A percentile compares a stretch with the other conserved stretches of the same genome.
Conservation (phyloP, 53 echinoderm and acorn worm genomes). For the Crossaster papposus region DNA sequence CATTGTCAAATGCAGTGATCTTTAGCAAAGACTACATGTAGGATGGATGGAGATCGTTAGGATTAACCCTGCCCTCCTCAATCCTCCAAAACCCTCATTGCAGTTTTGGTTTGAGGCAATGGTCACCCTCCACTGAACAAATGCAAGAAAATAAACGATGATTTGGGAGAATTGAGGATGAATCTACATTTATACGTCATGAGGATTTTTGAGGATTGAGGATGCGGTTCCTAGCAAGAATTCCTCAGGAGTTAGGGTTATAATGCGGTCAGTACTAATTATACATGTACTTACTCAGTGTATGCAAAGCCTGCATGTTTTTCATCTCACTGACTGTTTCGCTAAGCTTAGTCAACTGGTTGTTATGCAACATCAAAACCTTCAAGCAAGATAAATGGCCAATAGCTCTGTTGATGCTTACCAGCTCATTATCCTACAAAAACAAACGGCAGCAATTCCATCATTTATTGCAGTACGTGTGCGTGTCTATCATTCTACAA, state of each 20-base stretch:
- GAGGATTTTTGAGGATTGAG: background rate
- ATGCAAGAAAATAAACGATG: too few species aligned
- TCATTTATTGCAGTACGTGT: background rate
- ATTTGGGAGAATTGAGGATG: too few species aligned
- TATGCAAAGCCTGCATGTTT: slow-evolving; percentile 87
- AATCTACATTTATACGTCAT: too few species aligned
- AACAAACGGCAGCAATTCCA: background rate
- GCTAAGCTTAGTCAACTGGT: slow-evolving; percentile 88
- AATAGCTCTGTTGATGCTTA: slow-evolving; percentile 73
- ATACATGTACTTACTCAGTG: slow-evolving; percentile 70
- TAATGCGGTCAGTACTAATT: background rate
- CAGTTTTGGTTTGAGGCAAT: too few species aligned
- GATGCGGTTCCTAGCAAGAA: background rate
- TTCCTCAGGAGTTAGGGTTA: background rate
- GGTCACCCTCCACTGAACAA: too few species aligned
- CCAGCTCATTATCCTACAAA: slow-evolving; percentile 75
- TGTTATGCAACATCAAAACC: slow-evolving; percentile 88
- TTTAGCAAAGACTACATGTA: too few species aligned
- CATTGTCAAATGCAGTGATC: too few species aligned
- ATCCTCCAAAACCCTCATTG: too few species aligned
- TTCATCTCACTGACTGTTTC: slow-evolving; percentile 81
- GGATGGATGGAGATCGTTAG: too few species aligned
- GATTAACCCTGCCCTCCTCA: too few species aligned
- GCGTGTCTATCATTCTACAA: too few species aligned
- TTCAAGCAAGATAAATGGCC: slow-evolving; percentile 80